Evolutionary conservation across 1,140 invertebrate genomes (phyloP).

Genomic region (Streblospio benedicti): DNA sequence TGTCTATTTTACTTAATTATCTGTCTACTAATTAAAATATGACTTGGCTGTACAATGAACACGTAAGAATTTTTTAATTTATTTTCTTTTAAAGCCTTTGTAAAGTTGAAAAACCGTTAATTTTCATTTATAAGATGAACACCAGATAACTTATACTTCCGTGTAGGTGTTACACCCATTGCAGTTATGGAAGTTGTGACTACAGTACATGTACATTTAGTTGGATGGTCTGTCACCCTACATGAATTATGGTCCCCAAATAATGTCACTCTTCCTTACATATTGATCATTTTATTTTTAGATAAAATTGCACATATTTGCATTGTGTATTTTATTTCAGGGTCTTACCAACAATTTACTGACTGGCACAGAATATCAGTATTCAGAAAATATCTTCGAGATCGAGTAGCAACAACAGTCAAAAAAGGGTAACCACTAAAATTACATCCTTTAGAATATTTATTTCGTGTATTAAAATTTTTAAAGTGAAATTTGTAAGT

Average conservation of each 20-base stretch:
- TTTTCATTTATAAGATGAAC: too few species aligned
- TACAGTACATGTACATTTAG: too few species aligned
- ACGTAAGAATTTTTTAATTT: not conserved
- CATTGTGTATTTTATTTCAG: slow-evolving; percentile 34
- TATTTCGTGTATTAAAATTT: not conserved
- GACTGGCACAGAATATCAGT: slow-evolving; percentile 76
- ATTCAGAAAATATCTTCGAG: slow-evolving; percentile 72
- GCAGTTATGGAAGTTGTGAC: too few species aligned
- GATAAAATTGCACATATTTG: not conserved
- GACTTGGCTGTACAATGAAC: too few species aligned
- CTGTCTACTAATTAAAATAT: not conserved
- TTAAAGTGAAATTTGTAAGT: not conserved
- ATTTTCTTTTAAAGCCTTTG: not conserved
- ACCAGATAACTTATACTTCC: too few species aligned
- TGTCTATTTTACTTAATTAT: not conserved
- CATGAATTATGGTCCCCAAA: too few species aligned
- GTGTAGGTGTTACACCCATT: too few species aligned
- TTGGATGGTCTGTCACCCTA: too few species aligned
- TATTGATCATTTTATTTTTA: not conserved
- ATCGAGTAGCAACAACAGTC: slow-evolving; percentile 66
- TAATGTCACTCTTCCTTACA: not conserved
- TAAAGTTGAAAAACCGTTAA: not conserved
- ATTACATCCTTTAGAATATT: not conserved
- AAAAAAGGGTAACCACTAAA: slow-evolving; percentile 57
- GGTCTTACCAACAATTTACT: slow-evolving; percentile 67